Evolutionary conservation across 2,797 vertebrate species (phyloP).

Genomic region (Chaetophractus vellerosus): DNA sequence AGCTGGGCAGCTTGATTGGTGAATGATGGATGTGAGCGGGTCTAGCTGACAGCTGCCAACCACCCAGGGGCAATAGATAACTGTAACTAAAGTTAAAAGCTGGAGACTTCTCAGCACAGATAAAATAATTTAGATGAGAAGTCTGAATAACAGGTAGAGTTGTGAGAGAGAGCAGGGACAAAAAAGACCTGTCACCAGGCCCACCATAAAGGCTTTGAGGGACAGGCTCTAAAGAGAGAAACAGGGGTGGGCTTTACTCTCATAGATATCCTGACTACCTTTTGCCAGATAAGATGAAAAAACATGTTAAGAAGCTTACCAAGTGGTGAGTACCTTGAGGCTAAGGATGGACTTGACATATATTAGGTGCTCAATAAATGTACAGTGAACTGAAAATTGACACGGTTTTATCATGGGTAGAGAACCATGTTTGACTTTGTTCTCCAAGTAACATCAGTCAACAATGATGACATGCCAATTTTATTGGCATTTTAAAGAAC

Average conservation of each 20-base stretch:
- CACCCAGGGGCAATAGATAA: not conserved
- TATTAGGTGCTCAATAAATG: not conserved
- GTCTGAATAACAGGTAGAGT: conserved; percentile 27
- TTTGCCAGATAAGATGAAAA: not conserved
- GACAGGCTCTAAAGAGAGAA: conserved; percentile 1
- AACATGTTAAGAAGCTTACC: not conserved
- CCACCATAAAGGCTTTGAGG: not conserved
- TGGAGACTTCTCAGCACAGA: not conserved
- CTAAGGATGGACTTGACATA: not conserved
- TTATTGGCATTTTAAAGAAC: not conserved
- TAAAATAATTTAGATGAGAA: conserved; percentile 61
- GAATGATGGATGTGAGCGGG: conserved; percentile 53
- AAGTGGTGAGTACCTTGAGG: not conserved
- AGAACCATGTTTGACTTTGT: not conserved
- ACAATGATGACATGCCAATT: not conserved
- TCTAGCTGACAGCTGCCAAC: conserved; percentile 67
- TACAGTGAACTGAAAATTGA: conserved; percentile 15
- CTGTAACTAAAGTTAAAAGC: conserved; percentile 51
- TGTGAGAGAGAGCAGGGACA: not conserved
- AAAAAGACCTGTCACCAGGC: not conserved
- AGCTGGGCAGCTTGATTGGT: not conserved
- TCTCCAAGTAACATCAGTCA: not conserved
- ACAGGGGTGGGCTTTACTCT: not conserved
- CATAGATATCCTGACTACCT: not conserved
- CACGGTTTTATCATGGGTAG: not conserved